Percentiles rank a stretch among this genome's conserved stretches.
phyloP scores from a whole-genome alignment of 1,140 invertebrate genomes.

The Cydia strobilella region DNA sequence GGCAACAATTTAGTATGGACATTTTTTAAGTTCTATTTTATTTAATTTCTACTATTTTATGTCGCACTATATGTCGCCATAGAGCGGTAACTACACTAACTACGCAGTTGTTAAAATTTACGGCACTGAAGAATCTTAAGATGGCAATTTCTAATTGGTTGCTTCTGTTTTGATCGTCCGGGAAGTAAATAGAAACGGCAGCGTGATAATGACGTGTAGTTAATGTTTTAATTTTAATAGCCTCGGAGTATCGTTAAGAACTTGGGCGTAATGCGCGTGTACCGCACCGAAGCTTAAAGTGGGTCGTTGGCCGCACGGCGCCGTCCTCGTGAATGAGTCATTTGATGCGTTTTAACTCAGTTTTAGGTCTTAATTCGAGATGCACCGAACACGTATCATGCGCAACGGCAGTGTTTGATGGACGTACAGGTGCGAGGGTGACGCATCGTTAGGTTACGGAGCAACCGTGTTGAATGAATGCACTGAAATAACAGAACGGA shows the following conservation, averaged over 20 bases:
- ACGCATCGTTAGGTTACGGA: slow-evolving; percentile 53
- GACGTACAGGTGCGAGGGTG: slow-evolving; percentile 41
- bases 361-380: slow-evolving; percentile 4
- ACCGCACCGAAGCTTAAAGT: slow-evolving; percentile 55
- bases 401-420: slow-evolving; percentile 33
- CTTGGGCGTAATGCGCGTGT: slow-evolving; percentile 49
- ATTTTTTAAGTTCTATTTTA: no score
- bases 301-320: slow-evolving; percentile 72
- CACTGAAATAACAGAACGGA: slow-evolving; percentile 60
- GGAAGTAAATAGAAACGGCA: slow-evolving; percentile 6
- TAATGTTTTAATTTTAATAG: slow-evolving; percentile 44
- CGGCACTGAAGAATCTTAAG: not conserved
- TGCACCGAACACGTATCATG: not conserved
- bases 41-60: no score
- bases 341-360: slow-evolving; percentile 48
- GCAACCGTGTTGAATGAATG: slow-evolving; percentile 62
- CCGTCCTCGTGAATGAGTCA: slow-evolving; percentile 63
- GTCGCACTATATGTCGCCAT: not conserved
- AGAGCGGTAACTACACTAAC: not conserved
- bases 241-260: slow-evolving; percentile 37
- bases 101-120: slow-evolving; percentile 19
- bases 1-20: no score
- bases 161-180: slow-evolving; percentile 12
- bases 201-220: slow-evolving; percentile 32
- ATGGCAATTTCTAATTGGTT: not conserved